Evolutionary conservation across 2,113 vertebrate species (phyloP), one percentile per base, ranked within the genome.

Genomic region (Rhizomys pruinosus): DNA sequence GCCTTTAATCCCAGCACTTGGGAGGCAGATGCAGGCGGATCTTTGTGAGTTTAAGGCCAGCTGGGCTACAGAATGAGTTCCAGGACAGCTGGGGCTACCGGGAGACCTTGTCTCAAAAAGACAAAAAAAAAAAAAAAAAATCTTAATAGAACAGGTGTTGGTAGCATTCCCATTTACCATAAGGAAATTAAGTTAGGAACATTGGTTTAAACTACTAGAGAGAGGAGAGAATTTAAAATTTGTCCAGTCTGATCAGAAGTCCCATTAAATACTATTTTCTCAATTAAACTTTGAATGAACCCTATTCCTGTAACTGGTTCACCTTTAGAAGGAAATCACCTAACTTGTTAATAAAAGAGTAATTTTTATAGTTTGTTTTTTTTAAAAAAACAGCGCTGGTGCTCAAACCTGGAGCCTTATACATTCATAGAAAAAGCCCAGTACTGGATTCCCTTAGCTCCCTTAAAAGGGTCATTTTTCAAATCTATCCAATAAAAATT

Each of bases 151-250:
- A n/a, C n/a, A n/a, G 64, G 32, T 64, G 19, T 17, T 25, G 5
- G 11, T 39, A 85, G 34, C 77, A 69, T 59, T 32, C 34, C 23
- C 17, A 64, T 79, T 81, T 73, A 73, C 8, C 9, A 22, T n/a
- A 66, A 87, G 61, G 71, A 79, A 79, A 66, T 44, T 59, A 92
- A 86, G 25, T 64, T 44, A 44, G 27, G 34, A 1, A 61, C 25
- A 29, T 64, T 84, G 68, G 79, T 10, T 17, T 71, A 77, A 77
- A 44, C 16, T 27, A 69, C 17, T 44, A 86, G 20, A 47, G 10
- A 27, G 27, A 32, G 87, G 32, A 84, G 19, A 92, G 13, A 77
- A 76, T 61, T 89, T 22, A 64, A 93, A 95, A 94, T n/a, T 15
- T 71, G 64, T 3, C 32, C 72, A 55, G 16, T 57, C n/a, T 68